These are phyloP conservation scores for Pelodiscus sinensis DNA, from an alignment of 2,113 vertebrate genomes.

Conservation along the genomic window DNA sequence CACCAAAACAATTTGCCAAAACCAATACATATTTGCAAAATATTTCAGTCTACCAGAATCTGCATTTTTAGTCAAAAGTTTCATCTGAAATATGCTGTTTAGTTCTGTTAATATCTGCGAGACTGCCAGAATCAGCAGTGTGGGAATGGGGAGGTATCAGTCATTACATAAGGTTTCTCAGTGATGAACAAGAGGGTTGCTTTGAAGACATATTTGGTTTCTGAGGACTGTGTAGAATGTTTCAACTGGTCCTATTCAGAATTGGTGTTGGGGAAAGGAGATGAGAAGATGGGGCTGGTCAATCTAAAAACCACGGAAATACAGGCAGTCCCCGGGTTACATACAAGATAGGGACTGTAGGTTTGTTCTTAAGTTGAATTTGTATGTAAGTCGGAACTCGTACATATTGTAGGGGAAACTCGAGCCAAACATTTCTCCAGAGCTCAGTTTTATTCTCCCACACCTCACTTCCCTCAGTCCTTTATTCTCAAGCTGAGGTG, in stretches of 20 bases:
- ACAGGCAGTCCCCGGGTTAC: too few species aligned
- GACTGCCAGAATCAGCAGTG: not conserved
- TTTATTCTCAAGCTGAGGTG: too few species aligned
- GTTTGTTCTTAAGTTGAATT: too few species aligned
- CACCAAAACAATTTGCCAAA: not conserved
- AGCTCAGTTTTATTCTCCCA: too few species aligned
- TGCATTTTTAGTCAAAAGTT: not conserved
- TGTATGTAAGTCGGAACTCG: too few species aligned
- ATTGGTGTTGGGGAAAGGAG: not conserved
- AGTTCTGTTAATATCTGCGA: not conserved
- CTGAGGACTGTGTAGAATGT: not conserved
- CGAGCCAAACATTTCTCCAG: too few species aligned
- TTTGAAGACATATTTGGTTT: not conserved
- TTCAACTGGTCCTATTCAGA: not conserved
- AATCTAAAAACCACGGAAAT: not conserved
- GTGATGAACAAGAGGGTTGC: not conserved
- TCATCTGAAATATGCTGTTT: not conserved
- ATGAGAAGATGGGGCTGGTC: not conserved
- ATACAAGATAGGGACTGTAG: too few species aligned
- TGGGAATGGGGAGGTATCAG: not conserved
- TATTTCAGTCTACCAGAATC: not conserved
- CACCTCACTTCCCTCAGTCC: too few species aligned
- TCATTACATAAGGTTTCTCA: not conserved
- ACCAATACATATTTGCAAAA: not conserved
- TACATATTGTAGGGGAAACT: too few species aligned